A percentile compares a stretch with the other conserved stretches of the same genome.
These are phyloP conservation scores for Hesperia comma DNA, from an alignment of 2,888 invertebrate species.

Conservation along the genomic window DNA sequence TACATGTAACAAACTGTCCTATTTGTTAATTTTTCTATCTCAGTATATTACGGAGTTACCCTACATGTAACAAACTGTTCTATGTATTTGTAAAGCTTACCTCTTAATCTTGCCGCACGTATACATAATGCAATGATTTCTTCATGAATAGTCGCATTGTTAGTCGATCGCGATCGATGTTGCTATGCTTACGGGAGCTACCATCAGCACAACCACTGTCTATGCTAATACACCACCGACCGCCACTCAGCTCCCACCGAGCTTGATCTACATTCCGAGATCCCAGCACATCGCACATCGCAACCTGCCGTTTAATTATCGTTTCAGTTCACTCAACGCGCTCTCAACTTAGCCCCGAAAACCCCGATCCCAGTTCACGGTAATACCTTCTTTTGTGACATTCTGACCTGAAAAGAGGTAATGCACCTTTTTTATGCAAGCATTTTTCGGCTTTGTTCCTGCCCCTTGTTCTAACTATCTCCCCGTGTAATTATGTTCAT, in stretches of 20 bases:
- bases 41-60: too few species aligned
- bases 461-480: slow-evolving; percentile 15
- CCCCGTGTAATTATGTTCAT: slow-evolving; percentile 15
- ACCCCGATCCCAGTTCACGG: neutral
- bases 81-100: too few species aligned
- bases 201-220: too few species aligned
- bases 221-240: too few species aligned
- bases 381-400: slow-evolving; percentile 11
- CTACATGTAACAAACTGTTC: too few species aligned
- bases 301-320: neutral
- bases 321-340: neutral
- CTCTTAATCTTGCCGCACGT: too few species aligned
- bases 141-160: too few species aligned
- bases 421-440: slow-evolving; percentile 17
- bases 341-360: neutral
- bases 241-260: neutral
- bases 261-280: neutral
- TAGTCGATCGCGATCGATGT: too few species aligned
- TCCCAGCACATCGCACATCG: neutral
- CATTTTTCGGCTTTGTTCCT: slow-evolving; percentile 11
- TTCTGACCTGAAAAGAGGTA: slow-evolving; percentile 19
- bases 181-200: too few species aligned
- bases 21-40: too few species aligned
- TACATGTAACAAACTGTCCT: too few species aligned
- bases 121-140: too few species aligned